Percentiles rank a stretch among this genome's conserved stretches.
These are phyloP conservation scores for Nebria ingens DNA, from an alignment of 1,140 invertebrate genomes.

Conservation along the genomic window DNA sequence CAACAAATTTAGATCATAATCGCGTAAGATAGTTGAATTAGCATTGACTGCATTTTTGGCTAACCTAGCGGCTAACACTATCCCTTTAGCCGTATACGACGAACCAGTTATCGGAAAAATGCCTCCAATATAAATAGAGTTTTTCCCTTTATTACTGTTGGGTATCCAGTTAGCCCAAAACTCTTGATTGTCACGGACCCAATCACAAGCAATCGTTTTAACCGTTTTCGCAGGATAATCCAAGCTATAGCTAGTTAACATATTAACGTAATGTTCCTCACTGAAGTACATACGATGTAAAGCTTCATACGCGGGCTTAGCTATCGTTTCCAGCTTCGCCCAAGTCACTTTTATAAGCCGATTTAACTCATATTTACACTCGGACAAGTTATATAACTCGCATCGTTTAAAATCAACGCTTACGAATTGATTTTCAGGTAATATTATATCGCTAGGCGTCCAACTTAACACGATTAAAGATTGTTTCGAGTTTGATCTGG, in stretches of 20 bases:
- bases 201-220: slow-evolving; percentile 52
- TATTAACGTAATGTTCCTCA: slow-evolving; percentile 40
- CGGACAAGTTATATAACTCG: slow-evolving; percentile 30
- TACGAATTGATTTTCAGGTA: slow-evolving; percentile 39
- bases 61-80: slow-evolving; percentile 51
- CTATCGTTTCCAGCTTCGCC: slow-evolving; percentile 40
- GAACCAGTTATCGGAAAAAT: slow-evolving; percentile 57
- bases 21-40: slow-evolving; percentile 45
- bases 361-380: slow-evolving; percentile 52
- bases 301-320: slow-evolving; percentile 42
- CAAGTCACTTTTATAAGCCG: slow-evolving; percentile 58
- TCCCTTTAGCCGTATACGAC: slow-evolving; percentile 48
- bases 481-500: slow-evolving; percentile 13
- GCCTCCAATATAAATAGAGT: slow-evolving; percentile 53
- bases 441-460: slow-evolving; percentile 51
- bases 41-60: slow-evolving; percentile 56
- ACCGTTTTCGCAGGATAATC: slow-evolving; percentile 12
- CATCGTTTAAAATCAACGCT: slow-evolving; percentile 45
- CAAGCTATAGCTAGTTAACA: slow-evolving; percentile 39
- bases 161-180: slow-evolving; percentile 42
- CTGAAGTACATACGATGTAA: slow-evolving; percentile 47
- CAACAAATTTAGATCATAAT: slow-evolving; percentile 51
- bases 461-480: slow-evolving; percentile 52
- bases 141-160: slow-evolving; percentile 38
- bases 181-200: slow-evolving; percentile 38